A percentile compares a stretch with the other conserved stretches of the same genome.
phyloP scores from a whole-genome alignment of 2,888 invertebrate genomes.

The Morinoia aosen region DNA sequence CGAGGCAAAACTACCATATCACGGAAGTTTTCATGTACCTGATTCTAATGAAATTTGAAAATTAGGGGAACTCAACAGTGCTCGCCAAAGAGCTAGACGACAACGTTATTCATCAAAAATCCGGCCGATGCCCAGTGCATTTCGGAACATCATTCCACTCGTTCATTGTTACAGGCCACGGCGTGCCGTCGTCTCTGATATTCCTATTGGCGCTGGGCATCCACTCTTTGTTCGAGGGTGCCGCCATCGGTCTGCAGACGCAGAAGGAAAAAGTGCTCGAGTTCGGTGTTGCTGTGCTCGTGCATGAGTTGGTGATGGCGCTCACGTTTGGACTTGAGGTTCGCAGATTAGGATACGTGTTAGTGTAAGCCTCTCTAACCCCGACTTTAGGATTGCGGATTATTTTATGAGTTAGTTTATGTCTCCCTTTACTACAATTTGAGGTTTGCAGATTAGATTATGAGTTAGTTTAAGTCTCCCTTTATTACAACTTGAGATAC shows the following conservation, averaged over 20 bases:
- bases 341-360: neutral
- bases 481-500: too few species aligned
- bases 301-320: conserved; percentile 65
- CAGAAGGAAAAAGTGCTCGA: conserved; percentile 62
- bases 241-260: conserved; percentile 67
- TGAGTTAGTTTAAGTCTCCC: too few species aligned
- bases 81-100: too few species aligned
- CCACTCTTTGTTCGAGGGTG: conserved; percentile 75
- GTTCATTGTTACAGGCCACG: conserved; percentile 42
- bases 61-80: too few species aligned
- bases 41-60: too few species aligned
- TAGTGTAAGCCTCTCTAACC: neutral
- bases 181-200: conserved; percentile 65
- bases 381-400: too few species aligned
- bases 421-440: too few species aligned
- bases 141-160: neutral
- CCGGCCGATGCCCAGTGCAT: neutral
- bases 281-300: conserved; percentile 62
- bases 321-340: conserved; percentile 66
- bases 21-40: too few species aligned
- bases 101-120: too few species aligned
- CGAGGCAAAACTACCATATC: too few species aligned
- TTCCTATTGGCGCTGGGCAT: conserved; percentile 73
- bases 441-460: too few species aligned
- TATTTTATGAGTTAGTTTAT: too few species aligned